Evolutionary conservation across 2,888 invertebrate genomes (phyloP).

Genomic region (Nomada ruficornis): DNA sequence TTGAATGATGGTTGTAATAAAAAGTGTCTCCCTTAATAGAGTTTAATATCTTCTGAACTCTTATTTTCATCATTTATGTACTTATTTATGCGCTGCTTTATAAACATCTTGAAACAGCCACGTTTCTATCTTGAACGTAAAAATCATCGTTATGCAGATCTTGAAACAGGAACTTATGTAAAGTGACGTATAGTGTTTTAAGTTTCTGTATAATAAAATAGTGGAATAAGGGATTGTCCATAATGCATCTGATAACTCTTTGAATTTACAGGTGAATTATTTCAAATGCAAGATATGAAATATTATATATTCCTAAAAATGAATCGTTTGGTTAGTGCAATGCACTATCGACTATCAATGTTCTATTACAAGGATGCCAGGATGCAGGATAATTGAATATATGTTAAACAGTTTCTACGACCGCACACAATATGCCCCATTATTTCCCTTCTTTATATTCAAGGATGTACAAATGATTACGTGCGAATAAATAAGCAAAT

Average conservation of each 20-base stretch:
- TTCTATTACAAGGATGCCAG: no score
- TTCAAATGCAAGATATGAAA: not conserved
- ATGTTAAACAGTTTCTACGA: not conserved
- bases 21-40: not conserved
- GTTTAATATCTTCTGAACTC: not conserved
- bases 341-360: not conserved
- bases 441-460: not conserved
- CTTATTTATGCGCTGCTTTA: not conserved
- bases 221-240: no score
- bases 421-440: not conserved
- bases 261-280: no score
- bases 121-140: no score
- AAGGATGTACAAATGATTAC: not conserved
- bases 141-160: no score
- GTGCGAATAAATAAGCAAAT: constrained; percentile 7
- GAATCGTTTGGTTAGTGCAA: not conserved
- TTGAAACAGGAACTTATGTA: no score
- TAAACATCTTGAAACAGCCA: no score
- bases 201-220: no score
- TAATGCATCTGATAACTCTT: no score
- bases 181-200: no score
- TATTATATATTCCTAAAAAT: not conserved
- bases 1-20: not conserved
- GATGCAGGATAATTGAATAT: constrained; percentile 10
- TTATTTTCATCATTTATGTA: not conserved